Evolutionary conservation across 2,113 vertebrate genomes (phyloP).

Genomic region (Ageneiosus marmoratus): DNA sequence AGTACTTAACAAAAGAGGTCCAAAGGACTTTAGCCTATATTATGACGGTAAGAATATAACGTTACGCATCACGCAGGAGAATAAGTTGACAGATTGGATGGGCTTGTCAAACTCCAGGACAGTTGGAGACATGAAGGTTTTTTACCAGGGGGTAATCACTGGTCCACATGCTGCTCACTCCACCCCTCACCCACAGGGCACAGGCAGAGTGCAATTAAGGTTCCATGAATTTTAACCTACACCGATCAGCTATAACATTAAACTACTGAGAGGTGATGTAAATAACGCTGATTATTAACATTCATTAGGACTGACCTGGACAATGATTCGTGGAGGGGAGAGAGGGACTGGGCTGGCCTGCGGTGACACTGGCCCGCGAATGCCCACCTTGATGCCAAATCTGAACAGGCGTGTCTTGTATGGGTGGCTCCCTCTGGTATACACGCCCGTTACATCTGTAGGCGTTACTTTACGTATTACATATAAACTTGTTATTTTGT

Average conservation of each 20-base stretch:
- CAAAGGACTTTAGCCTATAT: no score
- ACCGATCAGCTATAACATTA: no score
- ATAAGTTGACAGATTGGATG: constrained; percentile 1
- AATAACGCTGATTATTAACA: no score
- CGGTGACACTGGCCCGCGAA: no score
- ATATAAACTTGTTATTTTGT: background rate
- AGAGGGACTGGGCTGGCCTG: no score
- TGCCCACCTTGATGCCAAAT: no score
- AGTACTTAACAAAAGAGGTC: no score
- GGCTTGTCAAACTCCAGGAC: constrained; percentile 1
- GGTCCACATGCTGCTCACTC: background rate
- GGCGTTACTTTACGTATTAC: background rate
- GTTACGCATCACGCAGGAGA: background rate
- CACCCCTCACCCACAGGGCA: background rate
- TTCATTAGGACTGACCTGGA: no score
- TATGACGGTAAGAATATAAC: background rate
- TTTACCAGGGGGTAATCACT: background rate
- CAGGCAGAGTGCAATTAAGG: background rate
- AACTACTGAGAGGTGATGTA: no score
- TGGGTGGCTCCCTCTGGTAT: background rate
- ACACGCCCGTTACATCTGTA: background rate
- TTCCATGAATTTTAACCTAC: no score
- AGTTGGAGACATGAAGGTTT: constrained; percentile 15
- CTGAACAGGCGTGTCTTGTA: no score
- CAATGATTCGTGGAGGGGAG: no score